These are phyloP conservation scores for Ecliptopera silaceata DNA, from an alignment of 2,888 invertebrate genomes.

Conservation along the genomic window DNA sequence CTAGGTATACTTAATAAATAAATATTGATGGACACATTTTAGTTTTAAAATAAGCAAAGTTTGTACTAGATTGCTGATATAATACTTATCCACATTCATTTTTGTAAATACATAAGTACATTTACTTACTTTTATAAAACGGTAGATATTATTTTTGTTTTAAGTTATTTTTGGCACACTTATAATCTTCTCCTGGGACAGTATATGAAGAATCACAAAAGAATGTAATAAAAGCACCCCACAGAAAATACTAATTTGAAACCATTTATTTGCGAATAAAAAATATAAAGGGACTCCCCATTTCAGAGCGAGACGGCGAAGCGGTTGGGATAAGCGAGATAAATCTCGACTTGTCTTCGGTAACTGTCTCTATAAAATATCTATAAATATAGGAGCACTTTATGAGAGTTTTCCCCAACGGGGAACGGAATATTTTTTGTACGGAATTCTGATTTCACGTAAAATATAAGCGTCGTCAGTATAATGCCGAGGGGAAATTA, in stretches of 20 bases:
- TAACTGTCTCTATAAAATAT: constrained; percentile 52
- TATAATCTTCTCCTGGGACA: constrained; percentile 8
- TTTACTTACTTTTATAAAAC: neutral
- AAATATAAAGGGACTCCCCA: constrained; percentile 58
- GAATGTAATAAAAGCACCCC: constrained; percentile 60
- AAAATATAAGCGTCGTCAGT: constrained; percentile 61
- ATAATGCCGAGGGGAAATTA: constrained; percentile 70
- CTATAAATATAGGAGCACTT: constrained; percentile 54
- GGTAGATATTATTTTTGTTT: neutral
- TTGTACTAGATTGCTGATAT: too few relatives aligned
- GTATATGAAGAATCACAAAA: constrained; percentile 45
- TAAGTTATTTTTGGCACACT: neutral
- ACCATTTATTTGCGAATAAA: constrained; percentile 66
- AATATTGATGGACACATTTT: too few relatives aligned
- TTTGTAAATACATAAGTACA: neutral
- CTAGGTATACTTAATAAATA: too few relatives aligned
- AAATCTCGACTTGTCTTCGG: constrained; percentile 64
- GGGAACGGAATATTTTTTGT: constrained; percentile 58
- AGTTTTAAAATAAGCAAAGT: too few relatives aligned
- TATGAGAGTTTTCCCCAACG: constrained; percentile 53
- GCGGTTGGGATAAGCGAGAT: constrained; percentile 59
- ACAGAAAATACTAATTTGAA: constrained; percentile 67
- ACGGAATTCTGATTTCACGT: constrained; percentile 59
- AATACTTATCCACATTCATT: neutral
- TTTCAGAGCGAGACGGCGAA: constrained; percentile 54